phyloP scores from a whole-genome alignment of 2,797 vertebrate genomes.

The Poecilia picta region DNA sequence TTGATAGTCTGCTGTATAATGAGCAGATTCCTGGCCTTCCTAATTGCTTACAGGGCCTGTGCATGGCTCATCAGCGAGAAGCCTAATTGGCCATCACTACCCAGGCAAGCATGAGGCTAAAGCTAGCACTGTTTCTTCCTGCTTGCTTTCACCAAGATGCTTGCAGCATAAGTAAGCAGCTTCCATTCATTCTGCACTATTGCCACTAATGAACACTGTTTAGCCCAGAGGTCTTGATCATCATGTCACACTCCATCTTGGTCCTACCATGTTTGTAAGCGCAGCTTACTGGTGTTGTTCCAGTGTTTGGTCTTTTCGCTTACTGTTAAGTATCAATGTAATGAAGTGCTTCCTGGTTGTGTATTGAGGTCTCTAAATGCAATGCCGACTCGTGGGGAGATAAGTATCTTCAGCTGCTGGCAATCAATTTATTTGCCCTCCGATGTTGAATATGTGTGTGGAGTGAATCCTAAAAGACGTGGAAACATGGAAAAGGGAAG shows the following conservation, averaged over 20 bases:
- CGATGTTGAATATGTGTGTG: slow-evolving; percentile 71
- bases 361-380: slow-evolving; percentile 65
- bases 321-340: slow-evolving; percentile 68
- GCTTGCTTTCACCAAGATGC: slow-evolving; percentile 63
- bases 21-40: slow-evolving; percentile 73
- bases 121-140: slow-evolving; percentile 63
- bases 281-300: slow-evolving; percentile 54
- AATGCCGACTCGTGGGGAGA: slow-evolving; percentile 66
- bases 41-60: slow-evolving; percentile 78
- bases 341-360: slow-evolving; percentile 74
- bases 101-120: slow-evolving; percentile 74
- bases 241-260: slow-evolving; percentile 59
- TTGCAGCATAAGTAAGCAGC: slow-evolving; percentile 74
- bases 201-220: slow-evolving; percentile 76
- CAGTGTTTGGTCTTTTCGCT: slow-evolving; percentile 55
- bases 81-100: slow-evolving; percentile 84
- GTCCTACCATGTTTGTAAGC: slow-evolving; percentile 53
- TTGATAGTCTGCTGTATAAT: slow-evolving; percentile 64
- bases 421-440: slow-evolving; percentile 78
- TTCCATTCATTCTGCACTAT: slow-evolving; percentile 72
- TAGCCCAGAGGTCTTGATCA: slow-evolving; percentile 69
- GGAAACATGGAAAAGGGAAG: slow-evolving; percentile 55
- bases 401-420: slow-evolving; percentile 80
- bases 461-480: slow-evolving; percentile 63
- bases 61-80: slow-evolving; percentile 80